Conservation (phyloP, 2,113 vertebrate species). For the Caloenas nicobarica region DNA sequence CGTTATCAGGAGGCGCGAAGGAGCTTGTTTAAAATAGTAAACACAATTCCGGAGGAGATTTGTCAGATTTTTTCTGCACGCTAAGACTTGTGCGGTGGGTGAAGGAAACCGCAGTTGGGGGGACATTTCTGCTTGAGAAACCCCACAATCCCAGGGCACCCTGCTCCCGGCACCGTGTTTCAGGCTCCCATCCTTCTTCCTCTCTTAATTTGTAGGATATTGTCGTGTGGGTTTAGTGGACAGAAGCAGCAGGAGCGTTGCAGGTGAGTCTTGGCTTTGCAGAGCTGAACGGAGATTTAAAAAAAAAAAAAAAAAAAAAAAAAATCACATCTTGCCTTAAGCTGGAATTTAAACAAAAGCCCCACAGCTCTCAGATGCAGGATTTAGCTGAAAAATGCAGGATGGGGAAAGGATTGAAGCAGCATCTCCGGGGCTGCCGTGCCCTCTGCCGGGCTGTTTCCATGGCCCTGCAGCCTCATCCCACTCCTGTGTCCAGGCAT, state of each 20-base stretch:
- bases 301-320: not conserved
- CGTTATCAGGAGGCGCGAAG: not conserved
- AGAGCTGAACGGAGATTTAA: not conserved
- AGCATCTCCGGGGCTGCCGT: not conserved
- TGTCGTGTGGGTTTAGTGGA: too few relatives aligned
- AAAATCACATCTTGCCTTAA: not conserved
- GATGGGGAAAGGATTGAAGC: too few relatives aligned
- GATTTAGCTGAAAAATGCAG: not conserved
- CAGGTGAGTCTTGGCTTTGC: not conserved
- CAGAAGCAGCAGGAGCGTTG: not conserved
- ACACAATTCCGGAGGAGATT: not conserved
- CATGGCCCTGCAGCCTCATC: not conserved
- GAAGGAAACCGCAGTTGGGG: not conserved
- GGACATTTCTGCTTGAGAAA: too few relatives aligned
- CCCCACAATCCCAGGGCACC: not conserved
- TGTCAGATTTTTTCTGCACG: not conserved
- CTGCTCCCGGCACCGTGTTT: not conserved
- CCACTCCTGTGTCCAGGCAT: not conserved
- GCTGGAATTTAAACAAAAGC: not conserved
- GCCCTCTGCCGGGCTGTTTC: constrained; percentile 42
- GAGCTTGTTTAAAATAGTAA: not conserved
- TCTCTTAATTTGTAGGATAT: too few relatives aligned
- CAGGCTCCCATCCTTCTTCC: not conserved
- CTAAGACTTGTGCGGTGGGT: rapidly evolving
- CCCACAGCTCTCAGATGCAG: not conserved